Evolutionary conservation across 2,113 vertebrate species (phyloP), one percentile per base, ranked within the genome.

Genomic region (Emydocephalus ijimae): DNA sequence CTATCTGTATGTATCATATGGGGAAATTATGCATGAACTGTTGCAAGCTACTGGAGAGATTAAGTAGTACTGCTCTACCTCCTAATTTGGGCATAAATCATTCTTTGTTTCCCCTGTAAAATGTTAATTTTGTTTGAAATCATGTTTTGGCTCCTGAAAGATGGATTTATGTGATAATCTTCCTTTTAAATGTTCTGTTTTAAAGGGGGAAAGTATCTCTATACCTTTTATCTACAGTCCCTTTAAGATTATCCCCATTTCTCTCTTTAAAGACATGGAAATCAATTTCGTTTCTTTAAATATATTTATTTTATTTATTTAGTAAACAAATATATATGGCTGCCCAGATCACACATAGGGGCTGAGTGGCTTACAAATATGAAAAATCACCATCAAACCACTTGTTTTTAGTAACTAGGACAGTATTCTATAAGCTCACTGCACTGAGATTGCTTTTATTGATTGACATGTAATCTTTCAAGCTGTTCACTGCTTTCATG

Each of bases 401-500:
- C 24, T 55, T 4, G 45, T 26, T 69, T 23, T 54, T 29, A 61
- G 23, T 52, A 87, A 52, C 29, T 50, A 52, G 56, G 57, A 39
- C 11, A 64, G 21, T 64, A 39, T 61, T 94, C 92, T n/a, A 91
- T 91, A 0, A 89, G 0, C 85, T 93, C 4, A 0, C 0, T 90
- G 88, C 85, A 94, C 90, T 50, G 57, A 92, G 87, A n/a, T 59
- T 91, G 50, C 81, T 90, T 81, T 23, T 85, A 92, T 92, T 12
- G 56, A 12, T 93, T 3, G 90, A 91, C 0, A 39, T 96, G 91
- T 1, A 91, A 93, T 92, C 54, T 86, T 92, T 92, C 90, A 14
- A 21, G 15, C 43, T 12, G 9, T 88, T 21, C 21, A 88, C 92
- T 94, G 94, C 93, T 34, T 93, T 93, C 93, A 89, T 95, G 89